Evolutionary conservation across 2,113 vertebrate genomes (phyloP), one percentile per base, ranked within the genome.

Genomic region (Argyrosomus japonicus): DNA sequence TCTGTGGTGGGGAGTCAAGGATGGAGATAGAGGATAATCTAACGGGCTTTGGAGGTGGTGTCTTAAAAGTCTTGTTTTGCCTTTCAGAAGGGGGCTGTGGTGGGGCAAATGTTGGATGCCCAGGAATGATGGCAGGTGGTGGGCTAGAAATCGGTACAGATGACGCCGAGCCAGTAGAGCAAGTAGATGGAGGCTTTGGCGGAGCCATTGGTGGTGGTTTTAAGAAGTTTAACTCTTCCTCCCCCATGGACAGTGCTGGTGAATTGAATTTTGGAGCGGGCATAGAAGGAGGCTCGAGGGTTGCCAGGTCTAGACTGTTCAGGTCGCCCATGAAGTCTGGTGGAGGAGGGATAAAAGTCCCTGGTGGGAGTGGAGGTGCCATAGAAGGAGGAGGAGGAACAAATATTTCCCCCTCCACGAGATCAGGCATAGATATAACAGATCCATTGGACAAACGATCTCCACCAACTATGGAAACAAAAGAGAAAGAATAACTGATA

Each of bases 371-470:
- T n/a, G 96, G 96, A 18, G 96, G 95, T 48, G 95, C 95, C 1
- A 93, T 82, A 0, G 96, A 93, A 0, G 97, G 97, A 0, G 96
- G 97, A 0, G 97, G 96, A 27, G 97, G 97, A 84, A 96, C 94
- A 62, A 94, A 82, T 68, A 95, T 90, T 4, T 95, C 94, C 27
- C 95, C 95, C 12, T 95, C 95, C 63, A 84, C 65, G 2, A 92
- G 90, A 17, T 94, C 89, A n/a, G 88, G 76, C n/a, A 92, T 51
- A 48, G 88, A 92, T 48, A 86, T 77, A 48, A 88, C 50, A 0
- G 93, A 96, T 94, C 81, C 96, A 90, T 96, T 96, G 53, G 92
- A 87, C 77, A 94, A 23, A 3, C 91, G 93, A 1, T 94, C 85
- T 82, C 91, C 84, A 40, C 90, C 81, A 15, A 92, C 98, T 99